Evolutionary conservation across 2,113 vertebrate species (phyloP).

Genomic region (Oxyruncus cristatus): DNA sequence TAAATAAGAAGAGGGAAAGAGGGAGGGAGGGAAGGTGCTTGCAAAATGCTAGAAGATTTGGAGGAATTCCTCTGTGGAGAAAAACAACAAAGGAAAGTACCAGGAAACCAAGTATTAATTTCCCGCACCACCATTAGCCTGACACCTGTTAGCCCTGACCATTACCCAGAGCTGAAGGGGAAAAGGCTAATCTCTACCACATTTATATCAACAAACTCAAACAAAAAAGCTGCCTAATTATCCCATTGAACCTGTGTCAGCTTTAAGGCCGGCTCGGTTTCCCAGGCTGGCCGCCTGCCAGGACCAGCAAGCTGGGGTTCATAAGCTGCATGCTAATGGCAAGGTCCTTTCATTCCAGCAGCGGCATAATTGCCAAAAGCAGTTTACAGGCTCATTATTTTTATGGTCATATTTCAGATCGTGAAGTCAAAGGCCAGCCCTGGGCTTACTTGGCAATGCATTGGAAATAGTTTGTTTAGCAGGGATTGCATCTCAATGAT

Average conservation of each 20-base stretch:
- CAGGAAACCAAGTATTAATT: conserved; percentile 94
- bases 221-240: conserved; percentile 96
- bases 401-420: conserved; percentile 80
- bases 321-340: conserved; percentile 86
- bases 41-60: conserved; percentile 60
- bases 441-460: conserved; percentile 63
- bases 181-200: conserved; percentile 89
- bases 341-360: conserved; percentile 82
- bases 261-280: conserved; percentile 76
- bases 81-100: conserved; percentile 78
- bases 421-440: conserved; percentile 76
- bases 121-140: conserved; percentile 87
- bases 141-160: conserved; percentile 96
- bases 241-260: conserved; percentile 84
- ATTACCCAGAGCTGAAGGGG: conserved; percentile 82
- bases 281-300: conserved; percentile 83
- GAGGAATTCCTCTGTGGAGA: conserved; percentile 71
- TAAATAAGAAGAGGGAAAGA: not conserved
- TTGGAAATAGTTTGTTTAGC: conserved; percentile 59
- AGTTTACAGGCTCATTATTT: conserved; percentile 83
- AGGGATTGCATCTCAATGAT: conserved; percentile 70
- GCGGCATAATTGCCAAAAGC: conserved; percentile 82
- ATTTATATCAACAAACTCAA: conserved; percentile 96
- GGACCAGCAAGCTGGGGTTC: conserved; percentile 82
- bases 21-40: conserved; percentile 9